Conservation (phyloP, 2,113 vertebrate genomes). For the Campylomormyrus tamandua region DNA sequence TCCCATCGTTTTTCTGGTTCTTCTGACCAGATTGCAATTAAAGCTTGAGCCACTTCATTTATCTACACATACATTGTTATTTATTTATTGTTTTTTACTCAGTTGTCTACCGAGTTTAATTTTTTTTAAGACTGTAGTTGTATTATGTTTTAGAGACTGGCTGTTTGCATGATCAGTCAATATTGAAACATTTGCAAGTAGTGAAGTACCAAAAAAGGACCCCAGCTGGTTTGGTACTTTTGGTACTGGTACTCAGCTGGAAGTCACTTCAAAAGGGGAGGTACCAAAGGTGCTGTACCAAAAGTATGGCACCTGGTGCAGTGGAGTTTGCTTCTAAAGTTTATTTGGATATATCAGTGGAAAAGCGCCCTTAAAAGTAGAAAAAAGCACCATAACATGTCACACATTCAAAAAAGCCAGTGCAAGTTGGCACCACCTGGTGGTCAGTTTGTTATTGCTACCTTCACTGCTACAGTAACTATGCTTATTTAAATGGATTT, state of each 20-base stretch:
- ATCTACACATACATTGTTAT: neutral
- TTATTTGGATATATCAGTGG: neutral
- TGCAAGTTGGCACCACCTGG: neutral
- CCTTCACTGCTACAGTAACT: neutral
- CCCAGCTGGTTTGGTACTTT: neutral
- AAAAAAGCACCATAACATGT: neutral
- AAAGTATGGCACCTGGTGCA: neutral
- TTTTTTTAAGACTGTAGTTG: neutral
- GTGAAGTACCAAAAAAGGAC: neutral
- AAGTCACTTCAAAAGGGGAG: neutral
- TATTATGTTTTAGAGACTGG: neutral
- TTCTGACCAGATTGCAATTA: neutral
- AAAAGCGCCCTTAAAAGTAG: neutral
- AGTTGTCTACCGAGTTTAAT: neutral
- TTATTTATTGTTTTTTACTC: too few species aligned
- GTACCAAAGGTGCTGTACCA: neutral
- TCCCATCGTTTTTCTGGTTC: neutral
- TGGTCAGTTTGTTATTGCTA: neutral
- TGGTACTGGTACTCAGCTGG: neutral
- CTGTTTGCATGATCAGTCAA: neutral
- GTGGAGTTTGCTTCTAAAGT: neutral
- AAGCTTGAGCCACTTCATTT: neutral
- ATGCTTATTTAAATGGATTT: neutral
- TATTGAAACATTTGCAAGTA: neutral
- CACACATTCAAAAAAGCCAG: neutral